Evolutionary conservation across 1,140 invertebrate species (phyloP), one percentile per base, ranked within the genome.

Genomic region (Camponotus floridanus): DNA sequence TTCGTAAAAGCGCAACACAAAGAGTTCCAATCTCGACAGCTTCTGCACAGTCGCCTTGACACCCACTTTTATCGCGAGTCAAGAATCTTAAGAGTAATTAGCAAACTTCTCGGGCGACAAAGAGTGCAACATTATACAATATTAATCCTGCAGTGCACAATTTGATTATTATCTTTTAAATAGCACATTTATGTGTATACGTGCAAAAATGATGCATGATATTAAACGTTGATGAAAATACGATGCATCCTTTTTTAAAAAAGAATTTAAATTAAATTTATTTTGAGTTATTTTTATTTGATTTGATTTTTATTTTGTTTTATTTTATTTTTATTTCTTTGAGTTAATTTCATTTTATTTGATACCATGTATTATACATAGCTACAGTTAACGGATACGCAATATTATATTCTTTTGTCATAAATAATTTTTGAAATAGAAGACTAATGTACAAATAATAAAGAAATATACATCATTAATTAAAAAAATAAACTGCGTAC

Each of bases 11-110:
- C 45, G 42, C 31, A 39, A 71, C 7, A 73, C 51, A 57, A 67
- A 68, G 64, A 80, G 68, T 70, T 80, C 36, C 59, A 81, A 81
- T 81, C 79, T 81, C 36, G 51, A 39, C 33, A 71, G 39, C 67
- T 73, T 45, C 36, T 81, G 15, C 65, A 36, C 64, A 39, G 33
- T 18, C 67, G 65, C 15, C 15, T 39, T 80, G 51, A 59, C 67
- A 18, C 13, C 18, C 36, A 31, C 67, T 73, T 73, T 81, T 73
- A 81, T 81, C 67, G 42, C 78, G 78, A 81, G 31, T 59, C 36
- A 59, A 81, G 79, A 45, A 36, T 71, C 55, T 45, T 59, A 73
- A 0, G n/a, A 81, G 36, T 73, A 81, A 81, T 81, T 71, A 73
- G 11, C 51, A 73, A 80, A 81, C 51, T 73, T 81, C 39, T 26